A percentile compares a stretch with the other conserved stretches of the same genome.
Conservation (phyloP, 2,888 invertebrate genomes). For the Dendrolimus pini region DNA sequence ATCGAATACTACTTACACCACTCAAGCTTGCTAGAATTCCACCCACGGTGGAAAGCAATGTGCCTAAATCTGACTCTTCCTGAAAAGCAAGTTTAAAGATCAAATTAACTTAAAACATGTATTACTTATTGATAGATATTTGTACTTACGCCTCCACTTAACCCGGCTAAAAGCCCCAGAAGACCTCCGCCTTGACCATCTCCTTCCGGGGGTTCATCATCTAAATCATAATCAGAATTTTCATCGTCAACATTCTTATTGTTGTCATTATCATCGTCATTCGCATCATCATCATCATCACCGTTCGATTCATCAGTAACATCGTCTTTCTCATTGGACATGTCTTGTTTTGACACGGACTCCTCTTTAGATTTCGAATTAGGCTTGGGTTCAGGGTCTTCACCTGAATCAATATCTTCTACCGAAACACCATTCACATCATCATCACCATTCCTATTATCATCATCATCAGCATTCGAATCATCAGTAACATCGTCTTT, state of each 20-base stretch:
- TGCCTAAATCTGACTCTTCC: conserved; percentile 67
- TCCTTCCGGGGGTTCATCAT: conserved; percentile 58
- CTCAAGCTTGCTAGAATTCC: conserved; percentile 63
- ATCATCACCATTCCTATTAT: background rate
- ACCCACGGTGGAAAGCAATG: conserved; percentile 59
- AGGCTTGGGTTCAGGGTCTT: background rate
- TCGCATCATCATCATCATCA: background rate
- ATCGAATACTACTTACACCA: conserved; percentile 47
- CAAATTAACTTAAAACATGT: no score
- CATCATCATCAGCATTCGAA: background rate
- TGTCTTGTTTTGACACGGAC: background rate
- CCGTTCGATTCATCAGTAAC: no score
- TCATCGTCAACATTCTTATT: conserved; percentile 2
- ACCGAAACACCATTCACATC: no score
- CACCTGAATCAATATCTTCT: background rate
- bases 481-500: background rate
- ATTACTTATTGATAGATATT: no score
- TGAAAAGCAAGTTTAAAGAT: conserved; percentile 17
- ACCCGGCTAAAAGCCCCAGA: conserved; percentile 57
- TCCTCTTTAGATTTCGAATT: background rate
- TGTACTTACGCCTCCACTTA: conserved; percentile 63
- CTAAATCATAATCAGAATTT: conserved; percentile 32
- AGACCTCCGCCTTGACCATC: conserved; percentile 68
- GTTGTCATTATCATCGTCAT: background rate
- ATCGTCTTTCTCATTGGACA: background rate